These are phyloP conservation scores for Lordiphosa andalusiaca DNA, from an alignment of 2,888 invertebrate species.

Conservation along the genomic window DNA sequence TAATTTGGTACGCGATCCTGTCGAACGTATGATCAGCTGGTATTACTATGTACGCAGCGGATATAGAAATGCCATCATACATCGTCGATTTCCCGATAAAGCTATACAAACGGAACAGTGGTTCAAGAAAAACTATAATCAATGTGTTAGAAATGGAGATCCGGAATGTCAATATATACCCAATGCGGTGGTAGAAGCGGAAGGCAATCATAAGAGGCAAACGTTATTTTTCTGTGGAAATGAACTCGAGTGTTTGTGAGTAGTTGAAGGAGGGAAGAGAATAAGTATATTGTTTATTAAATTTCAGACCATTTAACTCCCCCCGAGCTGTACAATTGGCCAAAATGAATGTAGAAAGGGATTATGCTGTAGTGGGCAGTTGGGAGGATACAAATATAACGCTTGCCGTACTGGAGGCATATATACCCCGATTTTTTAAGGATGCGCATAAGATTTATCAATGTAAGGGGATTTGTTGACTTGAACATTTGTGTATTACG, in stretches of 20 bases:
- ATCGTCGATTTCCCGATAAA: conserved; percentile 83
- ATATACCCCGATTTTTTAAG: conserved; percentile 85
- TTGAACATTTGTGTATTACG: background rate
- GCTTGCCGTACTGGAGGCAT: conserved; percentile 89
- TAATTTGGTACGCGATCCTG: conserved; percentile 92
- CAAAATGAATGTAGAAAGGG: conserved; percentile 90
- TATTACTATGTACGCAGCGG: conserved; percentile 93
- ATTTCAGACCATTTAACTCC: conserved; percentile 90
- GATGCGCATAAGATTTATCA: conserved; percentile 24
- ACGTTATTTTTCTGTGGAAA: conserved; percentile 94
- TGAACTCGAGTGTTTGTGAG: conserved; percentile 89
- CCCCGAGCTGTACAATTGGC: conserved; percentile 89
- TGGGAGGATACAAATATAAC: conserved; percentile 93
- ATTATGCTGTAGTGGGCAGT: conserved; percentile 93
- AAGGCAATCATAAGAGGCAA: conserved; percentile 90
- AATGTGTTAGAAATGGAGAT: conserved; percentile 90
- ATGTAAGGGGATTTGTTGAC: conserved; percentile 12
- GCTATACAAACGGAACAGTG: conserved; percentile 66
- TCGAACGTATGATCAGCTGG: conserved; percentile 94
- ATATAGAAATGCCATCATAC: conserved; percentile 85
- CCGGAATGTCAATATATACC: conserved; percentile 90
- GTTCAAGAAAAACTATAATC: conserved; percentile 86
- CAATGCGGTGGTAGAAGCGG: conserved; percentile 88
- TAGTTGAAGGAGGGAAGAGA: conserved; percentile 23
- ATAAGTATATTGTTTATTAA: too few relatives aligned